Base-by-base conservation (phyloP, 2,797 vertebrate species). In the Chelonia mydas region DNA sequence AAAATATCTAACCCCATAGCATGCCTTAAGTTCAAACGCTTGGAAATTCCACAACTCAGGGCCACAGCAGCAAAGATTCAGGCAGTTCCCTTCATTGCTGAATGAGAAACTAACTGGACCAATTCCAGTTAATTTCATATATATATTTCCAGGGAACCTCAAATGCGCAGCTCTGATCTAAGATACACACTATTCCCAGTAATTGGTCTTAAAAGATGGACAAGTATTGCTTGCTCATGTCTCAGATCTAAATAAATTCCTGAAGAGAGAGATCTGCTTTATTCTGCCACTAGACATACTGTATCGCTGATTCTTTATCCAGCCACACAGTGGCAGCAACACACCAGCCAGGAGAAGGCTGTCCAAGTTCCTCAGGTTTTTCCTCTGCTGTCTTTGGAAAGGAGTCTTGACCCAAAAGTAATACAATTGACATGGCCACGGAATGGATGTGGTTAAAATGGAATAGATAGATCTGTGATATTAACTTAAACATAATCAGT, bases 271-370 rank as follows among this genome's bases (percentile, higher is more conserved):
- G 45, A 10, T 0, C 19, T 33, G 45, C 37, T 93, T 45, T 16
- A 41, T 57, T 12, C 0, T 72, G n/a, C 37, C 37, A 16, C 25
- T 77, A 17, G 41, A 77, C 74, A 77, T 31, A 6, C 37, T 23
- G 21, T 25, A 25, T 77, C 37, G 51, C 2, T 0, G n/a, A 47
- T 55, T 1, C 53, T 3, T 16, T 0, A 33, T 79, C 0, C 1
- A 72, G 4, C 79, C 97, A 94, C 68, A 28, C 84, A 97, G 90
- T 78, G 97, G 96, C 97, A 97, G 95, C 87, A 94, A 2, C 2
- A 81, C 72, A 31, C 78, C 78, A 16, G 1, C 53, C 16, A 45
- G 87, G 11, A 77, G 27, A 31, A 27, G 19, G 8, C 33, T 21
- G 3, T 31, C 12, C 2, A 0, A 0, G 3, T 16, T 0, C 12